Evolutionary conservation across 2,888 invertebrate genomes (phyloP).

Genomic region (Ormyrus rosae): DNA sequence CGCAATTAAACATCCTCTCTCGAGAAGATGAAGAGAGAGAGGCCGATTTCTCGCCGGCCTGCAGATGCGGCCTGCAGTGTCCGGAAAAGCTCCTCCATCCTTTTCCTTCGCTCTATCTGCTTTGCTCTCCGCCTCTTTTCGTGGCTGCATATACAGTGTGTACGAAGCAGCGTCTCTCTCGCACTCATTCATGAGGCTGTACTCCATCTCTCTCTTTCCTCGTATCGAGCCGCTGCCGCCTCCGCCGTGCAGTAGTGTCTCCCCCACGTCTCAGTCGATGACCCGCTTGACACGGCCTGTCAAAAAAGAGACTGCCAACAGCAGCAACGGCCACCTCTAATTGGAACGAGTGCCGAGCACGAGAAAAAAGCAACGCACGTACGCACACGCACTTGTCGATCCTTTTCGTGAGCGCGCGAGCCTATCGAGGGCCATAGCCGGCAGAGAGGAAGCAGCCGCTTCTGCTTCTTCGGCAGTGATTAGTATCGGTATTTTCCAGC

Average conservation of each 20-base stretch:
- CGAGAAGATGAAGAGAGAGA: too few relatives aligned
- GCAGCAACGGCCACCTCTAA: slow-evolving; percentile 7
- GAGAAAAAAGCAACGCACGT: neutral
- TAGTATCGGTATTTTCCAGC: too few relatives aligned
- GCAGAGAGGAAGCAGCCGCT: too few relatives aligned
- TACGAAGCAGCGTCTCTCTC: neutral
- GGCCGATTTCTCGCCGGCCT: too few relatives aligned
- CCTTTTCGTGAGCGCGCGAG: too few relatives aligned
- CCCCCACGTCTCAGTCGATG: slow-evolving; percentile 54
- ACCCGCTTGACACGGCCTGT: slow-evolving; percentile 50
- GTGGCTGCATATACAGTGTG: too few relatives aligned
- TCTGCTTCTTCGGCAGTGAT: too few relatives aligned
- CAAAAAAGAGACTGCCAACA: slow-evolving; percentile 31
- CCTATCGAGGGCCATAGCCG: too few relatives aligned
- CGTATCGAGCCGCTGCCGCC: slow-evolving; percentile 49
- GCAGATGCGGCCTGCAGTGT: too few relatives aligned
- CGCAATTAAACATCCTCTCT: too few relatives aligned
- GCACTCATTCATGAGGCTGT: slow-evolving; percentile 16
- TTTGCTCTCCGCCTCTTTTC: slow-evolving; percentile 8
- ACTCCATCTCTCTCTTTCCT: slow-evolving; percentile 26
- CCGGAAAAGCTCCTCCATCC: too few relatives aligned
- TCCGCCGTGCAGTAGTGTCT: slow-evolving; percentile 21
- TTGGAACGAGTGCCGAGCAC: neutral
- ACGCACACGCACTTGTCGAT: neutral
- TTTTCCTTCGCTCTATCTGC: neutral